phyloP scores from a whole-genome alignment of 1,140 invertebrate genomes.

The Drosophila guanche region DNA sequence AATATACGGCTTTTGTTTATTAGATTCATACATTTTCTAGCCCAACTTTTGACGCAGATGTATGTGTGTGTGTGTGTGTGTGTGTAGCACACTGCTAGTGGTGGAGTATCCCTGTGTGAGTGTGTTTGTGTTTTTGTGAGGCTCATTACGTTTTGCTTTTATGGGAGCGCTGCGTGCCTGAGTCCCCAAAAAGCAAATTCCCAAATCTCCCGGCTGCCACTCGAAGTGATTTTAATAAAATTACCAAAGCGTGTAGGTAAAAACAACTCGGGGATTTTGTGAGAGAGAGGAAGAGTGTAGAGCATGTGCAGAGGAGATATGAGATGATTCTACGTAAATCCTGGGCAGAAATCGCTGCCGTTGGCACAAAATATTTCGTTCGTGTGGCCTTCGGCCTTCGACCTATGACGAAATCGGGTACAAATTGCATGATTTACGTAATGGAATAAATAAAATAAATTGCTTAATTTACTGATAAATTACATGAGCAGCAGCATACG shows the following conservation, averaged over 20 bases:
- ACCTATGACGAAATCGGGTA: conserved; percentile 75
- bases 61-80: conserved; percentile 21
- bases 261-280: conserved; percentile 49
- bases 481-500: conserved; percentile 68
- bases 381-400: conserved; percentile 26
- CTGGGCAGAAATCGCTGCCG: conserved; percentile 75
- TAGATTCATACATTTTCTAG: conserved; percentile 77
- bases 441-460: conserved; percentile 83
- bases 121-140: conserved; percentile 34
- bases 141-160: conserved; percentile 73
- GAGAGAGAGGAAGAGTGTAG: neutral
- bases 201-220: conserved; percentile 16
- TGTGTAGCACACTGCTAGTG: neutral
- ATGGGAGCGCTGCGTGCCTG: conserved; percentile 57
- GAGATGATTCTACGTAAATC: conserved; percentile 61
- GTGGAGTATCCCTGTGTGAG: conserved; percentile 3
- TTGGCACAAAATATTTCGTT: conserved; percentile 10
- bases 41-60: conserved; percentile 57
- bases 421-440: conserved; percentile 83
- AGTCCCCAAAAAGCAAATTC: conserved; percentile 30
- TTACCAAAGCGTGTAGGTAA: conserved; percentile 75
- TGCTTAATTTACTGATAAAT: conserved; percentile 84
- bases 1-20: conserved; percentile 82
- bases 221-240: conserved; percentile 81
- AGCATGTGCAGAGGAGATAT: neutral